Conservation (phyloP, 2,113 vertebrate genomes). For the Trinectes maculatus region DNA sequence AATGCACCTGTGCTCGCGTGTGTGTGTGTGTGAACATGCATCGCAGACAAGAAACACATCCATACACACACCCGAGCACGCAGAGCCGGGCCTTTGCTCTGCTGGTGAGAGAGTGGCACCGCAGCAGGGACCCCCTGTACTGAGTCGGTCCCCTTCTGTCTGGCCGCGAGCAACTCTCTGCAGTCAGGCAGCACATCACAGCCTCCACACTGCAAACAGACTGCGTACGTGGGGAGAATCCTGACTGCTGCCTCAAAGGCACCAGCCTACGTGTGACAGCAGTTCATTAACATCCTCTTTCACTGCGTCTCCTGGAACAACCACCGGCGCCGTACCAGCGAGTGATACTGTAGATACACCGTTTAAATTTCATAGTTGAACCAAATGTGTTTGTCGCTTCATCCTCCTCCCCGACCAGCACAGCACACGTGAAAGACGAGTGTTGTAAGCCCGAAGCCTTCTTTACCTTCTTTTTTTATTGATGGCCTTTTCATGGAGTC, state of each 20-base stretch:
- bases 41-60: constrained; percentile 27
- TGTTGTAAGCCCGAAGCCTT: constrained; percentile 8
- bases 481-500: constrained; percentile 3
- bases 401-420: constrained; percentile 8
- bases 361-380: constrained; percentile 52
- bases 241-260: constrained; percentile 73
- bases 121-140: constrained; percentile 70
- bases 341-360: constrained; percentile 28
- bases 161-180: constrained; percentile 69
- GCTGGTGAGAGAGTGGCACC: constrained; percentile 55
- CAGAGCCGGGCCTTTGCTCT: constrained; percentile 43
- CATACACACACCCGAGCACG: constrained; percentile 28
- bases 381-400: constrained; percentile 50
- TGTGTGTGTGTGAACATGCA: constrained; percentile 1
- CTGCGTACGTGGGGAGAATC: constrained; percentile 74
- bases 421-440: constrained; percentile 8
- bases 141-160: constrained; percentile 67
- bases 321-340: constrained; percentile 40
- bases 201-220: constrained; percentile 75
- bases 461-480: constrained; percentile 19
- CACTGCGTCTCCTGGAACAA: constrained; percentile 52
- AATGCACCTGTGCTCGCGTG: constrained; percentile 20
- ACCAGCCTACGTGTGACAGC: constrained; percentile 71
- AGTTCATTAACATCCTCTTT: constrained; percentile 74
- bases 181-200: constrained; percentile 76